Conservation (phyloP, 1,140 invertebrate genomes). For the Sipha flava region DNA sequence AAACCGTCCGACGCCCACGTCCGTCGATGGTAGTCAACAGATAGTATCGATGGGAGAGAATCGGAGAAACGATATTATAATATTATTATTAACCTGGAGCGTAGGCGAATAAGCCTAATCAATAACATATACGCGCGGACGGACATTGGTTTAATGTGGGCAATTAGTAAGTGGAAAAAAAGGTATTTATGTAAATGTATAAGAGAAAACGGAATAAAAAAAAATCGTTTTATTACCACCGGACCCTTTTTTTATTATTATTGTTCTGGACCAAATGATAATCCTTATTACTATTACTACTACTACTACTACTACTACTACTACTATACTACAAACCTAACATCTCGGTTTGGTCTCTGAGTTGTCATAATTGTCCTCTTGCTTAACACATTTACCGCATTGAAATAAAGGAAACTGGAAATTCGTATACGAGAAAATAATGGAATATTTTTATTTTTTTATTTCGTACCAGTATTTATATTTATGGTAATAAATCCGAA, state of each 20-base stretch:
- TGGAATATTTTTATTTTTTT: too few species aligned
- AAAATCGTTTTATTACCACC: background rate
- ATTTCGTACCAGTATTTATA: too few species aligned
- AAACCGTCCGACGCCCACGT: slow-evolving; percentile 7
- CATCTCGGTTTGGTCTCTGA: background rate
- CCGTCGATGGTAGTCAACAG: slow-evolving; percentile 3
- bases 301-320: too few species aligned
- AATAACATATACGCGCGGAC: background rate
- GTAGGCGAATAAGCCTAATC: slow-evolving; percentile 11
- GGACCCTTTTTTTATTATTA: background rate
- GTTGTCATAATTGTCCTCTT: background rate
- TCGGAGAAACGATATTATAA: background rate
- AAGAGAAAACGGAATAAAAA: background rate
- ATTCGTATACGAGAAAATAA: background rate
- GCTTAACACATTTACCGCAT: background rate
- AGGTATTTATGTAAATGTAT: background rate
- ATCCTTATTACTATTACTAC: too few species aligned
- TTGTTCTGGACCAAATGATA: background rate
- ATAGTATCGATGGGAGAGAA: slow-evolving; percentile 10
- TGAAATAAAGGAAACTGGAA: background rate
- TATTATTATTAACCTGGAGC: slow-evolving; percentile 7
- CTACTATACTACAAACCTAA: background rate
- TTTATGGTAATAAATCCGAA: too few species aligned
- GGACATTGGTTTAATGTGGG: slow-evolving; percentile 11
- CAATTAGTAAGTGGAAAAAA: slow-evolving; percentile 16